Conservation (phyloP, 2,888 invertebrate genomes). For the Nymphalis polychloros region DNA sequence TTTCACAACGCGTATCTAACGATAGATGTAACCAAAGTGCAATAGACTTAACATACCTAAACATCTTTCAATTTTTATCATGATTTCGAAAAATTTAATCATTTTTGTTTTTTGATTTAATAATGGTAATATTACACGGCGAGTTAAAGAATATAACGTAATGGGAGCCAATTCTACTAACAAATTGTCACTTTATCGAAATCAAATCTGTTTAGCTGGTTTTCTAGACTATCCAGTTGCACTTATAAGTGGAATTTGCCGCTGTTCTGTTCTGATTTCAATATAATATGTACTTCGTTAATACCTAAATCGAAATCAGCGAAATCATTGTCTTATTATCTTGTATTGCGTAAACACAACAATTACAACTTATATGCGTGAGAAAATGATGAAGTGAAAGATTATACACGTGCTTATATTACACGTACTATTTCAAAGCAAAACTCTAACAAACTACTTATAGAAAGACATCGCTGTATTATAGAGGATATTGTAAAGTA, state of each 20-base stretch:
- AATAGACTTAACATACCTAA: not conserved
- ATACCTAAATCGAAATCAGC: not conserved
- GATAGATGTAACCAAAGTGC: not conserved
- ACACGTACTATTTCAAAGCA: too few relatives aligned
- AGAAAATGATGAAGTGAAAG: too few relatives aligned
- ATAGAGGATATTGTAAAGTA: too few relatives aligned
- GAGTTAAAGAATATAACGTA: too few relatives aligned
- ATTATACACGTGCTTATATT: too few relatives aligned
- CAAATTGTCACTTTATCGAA: too few relatives aligned
- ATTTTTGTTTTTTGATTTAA: not conserved
- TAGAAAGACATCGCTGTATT: too few relatives aligned
- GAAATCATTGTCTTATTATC: constrained; percentile 2
- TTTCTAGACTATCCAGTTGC: too few relatives aligned
- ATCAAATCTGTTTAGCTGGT: too few relatives aligned
- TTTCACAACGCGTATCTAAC: not conserved
- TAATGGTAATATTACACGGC: too few relatives aligned
- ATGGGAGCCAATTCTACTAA: too few relatives aligned
- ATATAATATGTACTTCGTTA: not conserved
- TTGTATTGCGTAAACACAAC: not conserved
- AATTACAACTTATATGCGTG: not conserved
- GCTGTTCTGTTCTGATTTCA: not conserved
- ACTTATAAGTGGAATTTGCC: not conserved
- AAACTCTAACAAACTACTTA: too few relatives aligned
- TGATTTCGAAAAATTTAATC: not conserved
- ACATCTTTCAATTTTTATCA: not conserved